Base-by-base conservation (phyloP, 2,888 invertebrate species). In the Agrotis ipsilon region DNA sequence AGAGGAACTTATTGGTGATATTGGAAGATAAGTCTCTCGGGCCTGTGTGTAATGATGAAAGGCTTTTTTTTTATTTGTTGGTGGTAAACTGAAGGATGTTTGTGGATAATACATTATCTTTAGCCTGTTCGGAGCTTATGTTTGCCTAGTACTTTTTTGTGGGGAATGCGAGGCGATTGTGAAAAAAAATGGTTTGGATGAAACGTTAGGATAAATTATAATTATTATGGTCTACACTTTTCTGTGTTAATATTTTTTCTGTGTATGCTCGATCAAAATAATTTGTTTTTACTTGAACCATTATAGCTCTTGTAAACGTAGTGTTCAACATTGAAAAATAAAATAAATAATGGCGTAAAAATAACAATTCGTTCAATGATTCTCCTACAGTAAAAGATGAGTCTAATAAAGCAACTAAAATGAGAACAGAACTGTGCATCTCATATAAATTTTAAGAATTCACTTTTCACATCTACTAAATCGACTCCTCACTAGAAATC, bases 1-100 rank as follows among this genome's bases (percentile, higher is more conserved):
- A 55, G 68, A 70, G 78, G 84, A 82, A 90, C 85, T 89, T 91
- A 91, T 89, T 88, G 89, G 84, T 86, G 90, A 90, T 89, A 89
- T 85, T 77, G 68, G 79, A 72, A 88, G 88, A 90, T 90, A 90
- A 88, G 80, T 85, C 86, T 83, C 80, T 48, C 6, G 52, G 71
- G 78, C 61, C 72, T 76, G 78, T 70, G 64, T 80, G 76, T 75
- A 82, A 81, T 84, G 81, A 81, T 80, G 75, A 75, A 78, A 78
- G 68, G 57, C 14, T 48, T 52, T 72, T 72, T 75, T 71, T 52
- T 55, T 76, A 52, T 74, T 63, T 58, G 51, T 57, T 65, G 46
- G 27, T 70, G 70, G 58, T 63, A 72, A 64, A 58, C 60, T 57
- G 51, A 60, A 73, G 45, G 63, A 68, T 67, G 27, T 27, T 55